These are phyloP conservation scores for Pardosa pseudoannulata DNA, from an alignment of 2,888 invertebrate species.

Conservation along the genomic window DNA sequence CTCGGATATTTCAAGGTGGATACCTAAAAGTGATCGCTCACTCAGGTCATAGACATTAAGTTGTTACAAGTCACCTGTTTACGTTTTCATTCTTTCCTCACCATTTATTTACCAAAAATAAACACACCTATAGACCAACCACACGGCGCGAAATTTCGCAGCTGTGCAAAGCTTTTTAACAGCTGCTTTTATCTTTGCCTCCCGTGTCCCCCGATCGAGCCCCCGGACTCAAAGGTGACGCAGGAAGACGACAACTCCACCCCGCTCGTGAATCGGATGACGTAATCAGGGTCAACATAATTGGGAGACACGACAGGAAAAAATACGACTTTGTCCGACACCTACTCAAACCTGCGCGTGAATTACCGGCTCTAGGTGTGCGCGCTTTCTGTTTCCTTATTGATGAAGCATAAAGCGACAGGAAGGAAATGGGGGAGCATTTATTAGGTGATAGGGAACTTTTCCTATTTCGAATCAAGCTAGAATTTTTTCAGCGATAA, in stretches of 20 bases:
- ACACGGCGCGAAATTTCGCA: not conserved
- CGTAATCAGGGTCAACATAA: not conserved
- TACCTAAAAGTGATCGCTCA: too few species aligned
- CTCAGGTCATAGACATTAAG: too few species aligned
- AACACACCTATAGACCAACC: not conserved
- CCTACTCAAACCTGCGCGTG: slow-evolving; percentile 13
- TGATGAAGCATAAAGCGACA: not conserved
- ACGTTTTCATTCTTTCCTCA: not conserved
- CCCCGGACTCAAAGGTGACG: not conserved
- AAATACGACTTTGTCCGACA: not conserved
- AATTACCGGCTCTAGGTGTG: slow-evolving; percentile 7
- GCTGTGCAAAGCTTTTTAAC: not conserved
- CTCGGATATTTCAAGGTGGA: too few species aligned
- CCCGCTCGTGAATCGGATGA: not conserved
- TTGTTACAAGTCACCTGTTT: too few species aligned
- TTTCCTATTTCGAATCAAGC: too few species aligned
- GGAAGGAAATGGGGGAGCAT: not conserved
- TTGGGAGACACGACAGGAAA: not conserved
- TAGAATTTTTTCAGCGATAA: too few species aligned
- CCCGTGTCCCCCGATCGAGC: not conserved
- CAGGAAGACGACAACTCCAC: slow-evolving; percentile 15
- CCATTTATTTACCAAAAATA: not conserved
- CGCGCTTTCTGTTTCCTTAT: not conserved
- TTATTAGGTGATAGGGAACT: too few species aligned
- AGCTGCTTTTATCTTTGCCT: not conserved